Evolutionary conservation across 2,888 invertebrate species (phyloP).

Genomic region (Cremastinae sp.): DNA sequence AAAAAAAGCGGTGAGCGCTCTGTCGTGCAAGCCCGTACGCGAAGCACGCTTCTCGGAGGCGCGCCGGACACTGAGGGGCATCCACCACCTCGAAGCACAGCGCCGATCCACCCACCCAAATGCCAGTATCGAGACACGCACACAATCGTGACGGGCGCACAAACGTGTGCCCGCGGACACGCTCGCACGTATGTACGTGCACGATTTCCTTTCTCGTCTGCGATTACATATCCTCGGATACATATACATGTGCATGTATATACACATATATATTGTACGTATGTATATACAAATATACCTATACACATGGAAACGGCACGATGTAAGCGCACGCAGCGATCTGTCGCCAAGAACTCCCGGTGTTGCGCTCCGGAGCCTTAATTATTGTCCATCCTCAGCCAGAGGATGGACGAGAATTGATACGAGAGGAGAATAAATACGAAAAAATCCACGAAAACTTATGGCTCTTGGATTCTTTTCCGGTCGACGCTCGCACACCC

Average conservation of each 20-base stretch:
- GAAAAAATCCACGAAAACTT: background rate
- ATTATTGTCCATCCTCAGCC: constrained; percentile 6
- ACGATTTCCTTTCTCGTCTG: background rate
- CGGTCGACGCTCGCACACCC: constrained; percentile 6
- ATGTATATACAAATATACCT: constrained; percentile 31
- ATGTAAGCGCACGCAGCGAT: constrained; percentile 48
- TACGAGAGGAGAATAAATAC: background rate
- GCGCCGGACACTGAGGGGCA: constrained; percentile 80
- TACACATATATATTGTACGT: background rate
- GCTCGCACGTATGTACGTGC: constrained; percentile 1
- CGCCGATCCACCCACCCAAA: constrained; percentile 74
- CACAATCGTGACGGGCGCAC: background rate
- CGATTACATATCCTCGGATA: background rate
- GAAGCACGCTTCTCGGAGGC: constrained; percentile 80
- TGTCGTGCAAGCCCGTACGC: constrained; percentile 63
- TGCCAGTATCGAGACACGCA: constrained; percentile 68
- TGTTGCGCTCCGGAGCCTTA: constrained; percentile 18
- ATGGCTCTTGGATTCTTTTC: too few relatives aligned
- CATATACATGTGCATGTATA: constrained; percentile 8
- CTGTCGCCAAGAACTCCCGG: constrained; percentile 59
- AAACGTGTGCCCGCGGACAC: background rate
- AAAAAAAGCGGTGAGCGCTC: constrained; percentile 50
- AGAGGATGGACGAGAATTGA: background rate
- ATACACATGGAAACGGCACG: background rate
- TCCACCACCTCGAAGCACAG: constrained; percentile 75